phyloP scores from a whole-genome alignment of 1,140 invertebrate genomes.

The Zaprionus nigranus region DNA sequence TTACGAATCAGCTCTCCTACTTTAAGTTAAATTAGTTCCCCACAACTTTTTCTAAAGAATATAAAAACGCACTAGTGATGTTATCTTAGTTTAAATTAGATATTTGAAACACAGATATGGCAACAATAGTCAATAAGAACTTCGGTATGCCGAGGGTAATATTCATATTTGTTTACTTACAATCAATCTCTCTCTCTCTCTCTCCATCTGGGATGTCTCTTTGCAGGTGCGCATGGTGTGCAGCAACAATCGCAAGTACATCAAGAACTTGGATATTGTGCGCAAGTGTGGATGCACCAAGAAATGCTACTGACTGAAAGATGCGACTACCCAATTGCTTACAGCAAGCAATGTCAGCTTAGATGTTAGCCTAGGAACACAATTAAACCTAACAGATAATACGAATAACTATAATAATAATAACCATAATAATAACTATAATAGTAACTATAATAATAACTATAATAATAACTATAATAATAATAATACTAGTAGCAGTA shows the following conservation, averaged over 20 bases:
- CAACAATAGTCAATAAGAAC: too few species aligned
- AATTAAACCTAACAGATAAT: slow-evolving; percentile 78
- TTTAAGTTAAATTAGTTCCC: too few species aligned
- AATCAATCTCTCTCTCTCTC: neutral
- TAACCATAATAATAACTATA: slow-evolving; percentile 38
- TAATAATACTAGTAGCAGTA: slow-evolving; percentile 48
- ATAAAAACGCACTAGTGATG: too few species aligned
- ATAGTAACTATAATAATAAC: slow-evolving; percentile 35
- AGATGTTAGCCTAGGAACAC: slow-evolving; percentile 84
- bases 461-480: slow-evolving; percentile 25
- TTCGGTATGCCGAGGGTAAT: too few species aligned
- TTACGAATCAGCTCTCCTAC: too few species aligned
- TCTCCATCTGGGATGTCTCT: neutral
- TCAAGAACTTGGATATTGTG: slow-evolving; percentile 97
- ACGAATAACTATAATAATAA: slow-evolving; percentile 48
- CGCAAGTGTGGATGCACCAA: slow-evolving; percentile 95
- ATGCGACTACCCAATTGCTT: slow-evolving; percentile 84
- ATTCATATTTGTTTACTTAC: neutral
- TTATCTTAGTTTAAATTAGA: too few species aligned
- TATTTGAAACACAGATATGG: too few species aligned
- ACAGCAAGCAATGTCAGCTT: slow-evolving; percentile 81
- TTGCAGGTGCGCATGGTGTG: slow-evolving; percentile 94
- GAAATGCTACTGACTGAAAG: slow-evolving; percentile 90
- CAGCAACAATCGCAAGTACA: slow-evolving; percentile 95
- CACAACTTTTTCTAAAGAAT: too few species aligned